Evolutionary conservation across 2,797 vertebrate species (phyloP).

Genomic region (Falco berigora): DNA sequence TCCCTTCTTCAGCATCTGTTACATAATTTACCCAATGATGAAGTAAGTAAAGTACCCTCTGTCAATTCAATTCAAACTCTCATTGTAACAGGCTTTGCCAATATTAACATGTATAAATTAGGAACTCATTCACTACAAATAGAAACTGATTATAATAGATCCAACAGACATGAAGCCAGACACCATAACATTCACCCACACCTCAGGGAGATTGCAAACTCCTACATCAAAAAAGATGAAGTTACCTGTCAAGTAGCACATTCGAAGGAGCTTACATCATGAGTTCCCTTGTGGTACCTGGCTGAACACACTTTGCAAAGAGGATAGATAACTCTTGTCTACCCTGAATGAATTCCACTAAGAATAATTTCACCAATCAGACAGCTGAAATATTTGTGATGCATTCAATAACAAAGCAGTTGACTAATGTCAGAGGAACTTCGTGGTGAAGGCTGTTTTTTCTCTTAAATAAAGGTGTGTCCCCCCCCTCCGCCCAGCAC

Average conservation of each 20-base stretch:
- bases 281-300: not conserved
- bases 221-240: not conserved
- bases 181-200: not conserved
- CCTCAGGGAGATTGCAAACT: not conserved
- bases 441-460: not conserved
- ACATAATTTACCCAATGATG: not conserved
- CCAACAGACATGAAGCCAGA: not conserved
- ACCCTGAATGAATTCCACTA: not conserved
- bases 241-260: not conserved
- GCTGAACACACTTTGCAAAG: not conserved
- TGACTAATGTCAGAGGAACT: not conserved
- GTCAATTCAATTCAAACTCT: not conserved
- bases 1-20: not conserved
- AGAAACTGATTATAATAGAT: not conserved
- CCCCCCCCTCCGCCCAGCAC: not conserved
- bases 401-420: not conserved
- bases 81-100: not conserved
- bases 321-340: not conserved
- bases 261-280: not conserved
- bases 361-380: not conserved
- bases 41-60: not conserved
- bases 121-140: not conserved
- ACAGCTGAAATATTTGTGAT: not conserved
- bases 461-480: not conserved
- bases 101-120: not conserved